Evolutionary conservation across 2,113 vertebrate species (phyloP).

Genomic region (Grallaria varia): DNA sequence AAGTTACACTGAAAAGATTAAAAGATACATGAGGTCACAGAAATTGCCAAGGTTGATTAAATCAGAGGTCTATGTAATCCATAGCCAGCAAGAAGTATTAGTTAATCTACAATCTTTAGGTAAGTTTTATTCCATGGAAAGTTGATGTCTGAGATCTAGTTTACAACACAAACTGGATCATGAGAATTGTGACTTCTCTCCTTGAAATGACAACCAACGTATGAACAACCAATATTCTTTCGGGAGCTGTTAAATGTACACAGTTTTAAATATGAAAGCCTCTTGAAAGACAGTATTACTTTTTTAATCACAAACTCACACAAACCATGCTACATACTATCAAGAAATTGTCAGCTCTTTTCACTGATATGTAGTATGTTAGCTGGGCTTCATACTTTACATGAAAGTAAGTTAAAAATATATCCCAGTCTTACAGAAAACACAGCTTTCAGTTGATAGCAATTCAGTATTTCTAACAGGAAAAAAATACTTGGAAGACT

Average conservation of each 20-base stretch:
- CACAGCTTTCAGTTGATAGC: background rate
- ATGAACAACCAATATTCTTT: background rate
- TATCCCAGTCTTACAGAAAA: background rate
- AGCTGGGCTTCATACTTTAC: background rate
- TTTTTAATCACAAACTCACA: background rate
- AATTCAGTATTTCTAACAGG: background rate
- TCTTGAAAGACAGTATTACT: background rate
- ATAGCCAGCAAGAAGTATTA: background rate
- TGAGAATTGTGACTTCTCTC: background rate
- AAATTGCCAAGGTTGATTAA: background rate
- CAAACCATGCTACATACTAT: accelerated
- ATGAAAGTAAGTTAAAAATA: background rate
- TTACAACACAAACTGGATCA: background rate
- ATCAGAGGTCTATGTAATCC: background rate
- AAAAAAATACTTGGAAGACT: background rate
- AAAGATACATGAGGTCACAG: background rate
- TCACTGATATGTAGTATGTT: background rate
- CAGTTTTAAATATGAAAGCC: background rate
- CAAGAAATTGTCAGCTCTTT: background rate
- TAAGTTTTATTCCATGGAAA: background rate
- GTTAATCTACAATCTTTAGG: background rate
- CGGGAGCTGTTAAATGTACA: background rate
- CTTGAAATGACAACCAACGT: background rate
- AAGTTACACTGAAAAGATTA: background rate
- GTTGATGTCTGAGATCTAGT: background rate